Conservation (phyloP, 2,113 vertebrate species). For the Colistium nudipinnis region DNA sequence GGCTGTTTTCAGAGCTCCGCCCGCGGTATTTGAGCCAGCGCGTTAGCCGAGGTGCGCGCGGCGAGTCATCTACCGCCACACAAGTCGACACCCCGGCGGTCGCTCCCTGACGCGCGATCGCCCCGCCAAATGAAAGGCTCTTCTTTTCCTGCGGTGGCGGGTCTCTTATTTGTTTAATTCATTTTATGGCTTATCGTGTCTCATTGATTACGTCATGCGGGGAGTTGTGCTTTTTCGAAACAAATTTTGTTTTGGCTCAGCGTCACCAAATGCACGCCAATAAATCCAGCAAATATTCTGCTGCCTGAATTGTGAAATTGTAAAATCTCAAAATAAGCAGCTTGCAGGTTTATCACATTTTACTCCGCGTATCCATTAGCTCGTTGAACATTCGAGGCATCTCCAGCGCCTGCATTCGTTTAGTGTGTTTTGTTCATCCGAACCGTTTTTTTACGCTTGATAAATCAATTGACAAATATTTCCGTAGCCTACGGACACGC, state of each 20-base stretch:
- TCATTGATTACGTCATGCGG: no score
- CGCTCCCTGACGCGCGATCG: conserved; percentile 4
- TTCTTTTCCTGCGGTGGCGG: conserved; percentile 20
- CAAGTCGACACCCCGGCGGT: conserved; percentile 56
- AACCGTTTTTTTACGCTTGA: conserved; percentile 10
- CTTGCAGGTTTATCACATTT: not conserved
- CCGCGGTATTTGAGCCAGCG: conserved; percentile 72
- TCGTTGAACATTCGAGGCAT: no score
- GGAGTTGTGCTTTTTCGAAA: not conserved
- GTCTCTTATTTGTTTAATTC: no score
- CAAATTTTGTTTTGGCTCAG: not conserved
- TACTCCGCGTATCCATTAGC: no score
- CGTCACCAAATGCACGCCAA: conserved; percentile 11
- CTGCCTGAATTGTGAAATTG: not conserved
- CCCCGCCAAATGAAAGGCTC: conserved; percentile 16
- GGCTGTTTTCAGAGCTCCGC: conserved; percentile 77
- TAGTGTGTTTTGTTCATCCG: not conserved
- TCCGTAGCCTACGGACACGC: no score
- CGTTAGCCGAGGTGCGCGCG: conserved; percentile 64
- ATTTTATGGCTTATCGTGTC: no score
- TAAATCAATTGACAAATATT: no score
- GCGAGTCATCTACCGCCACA: conserved; percentile 64
- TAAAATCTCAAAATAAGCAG: not conserved
- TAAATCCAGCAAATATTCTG: not conserved
- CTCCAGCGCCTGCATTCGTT: not conserved